phyloP scores from a whole-genome alignment of 2,113 vertebrate species.

The Synchiropus splendidus region DNA sequence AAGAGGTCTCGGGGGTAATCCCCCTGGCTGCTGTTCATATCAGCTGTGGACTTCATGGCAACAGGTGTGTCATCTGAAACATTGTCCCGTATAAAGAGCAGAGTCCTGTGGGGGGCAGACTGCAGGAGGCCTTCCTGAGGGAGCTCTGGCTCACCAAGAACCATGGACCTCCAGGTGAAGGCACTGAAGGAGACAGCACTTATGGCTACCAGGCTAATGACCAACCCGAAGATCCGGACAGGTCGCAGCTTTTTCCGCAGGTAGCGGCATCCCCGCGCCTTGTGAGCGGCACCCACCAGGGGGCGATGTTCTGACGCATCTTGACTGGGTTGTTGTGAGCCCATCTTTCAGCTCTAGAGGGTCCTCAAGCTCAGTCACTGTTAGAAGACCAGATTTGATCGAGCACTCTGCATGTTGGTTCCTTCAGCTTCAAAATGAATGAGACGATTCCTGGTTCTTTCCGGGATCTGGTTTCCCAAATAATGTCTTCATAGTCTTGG shows the following conservation, averaged over 20 bases:
- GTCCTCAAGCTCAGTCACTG: conserved; percentile 34
- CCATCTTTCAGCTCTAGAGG: conserved; percentile 38
- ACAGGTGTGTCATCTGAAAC: conserved; percentile 55
- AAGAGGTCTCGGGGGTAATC: conserved; percentile 88
- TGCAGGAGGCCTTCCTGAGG: conserved; percentile 46
- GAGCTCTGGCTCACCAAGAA: conserved; percentile 41
- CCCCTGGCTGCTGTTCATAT: conserved; percentile 66
- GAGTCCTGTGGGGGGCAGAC: conserved; percentile 75
- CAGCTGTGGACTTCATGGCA: conserved; percentile 60
- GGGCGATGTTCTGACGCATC: conserved; percentile 20
- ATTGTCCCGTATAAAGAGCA: conserved; percentile 75
- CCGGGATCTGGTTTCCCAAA: conserved; percentile 58
- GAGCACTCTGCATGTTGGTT: conserved; percentile 34
- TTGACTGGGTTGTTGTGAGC: conserved; percentile 30
- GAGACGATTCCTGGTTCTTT: conserved; percentile 33
- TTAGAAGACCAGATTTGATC: conserved; percentile 30
- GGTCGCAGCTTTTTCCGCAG: conserved; percentile 82
- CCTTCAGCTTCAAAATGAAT: conserved; percentile 50
- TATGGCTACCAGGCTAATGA: conserved; percentile 78
- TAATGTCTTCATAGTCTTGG: conserved; percentile 65
- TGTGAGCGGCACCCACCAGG: conserved; percentile 21
- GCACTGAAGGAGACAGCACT: conserved; percentile 82
- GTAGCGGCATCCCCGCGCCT: conserved; percentile 55
- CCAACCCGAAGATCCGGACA: conserved; percentile 75
- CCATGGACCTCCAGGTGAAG: conserved; percentile 76